Evolutionary conservation across 23 tunicate genomes (phyloP).

Genomic region (Styela clava): DNA sequence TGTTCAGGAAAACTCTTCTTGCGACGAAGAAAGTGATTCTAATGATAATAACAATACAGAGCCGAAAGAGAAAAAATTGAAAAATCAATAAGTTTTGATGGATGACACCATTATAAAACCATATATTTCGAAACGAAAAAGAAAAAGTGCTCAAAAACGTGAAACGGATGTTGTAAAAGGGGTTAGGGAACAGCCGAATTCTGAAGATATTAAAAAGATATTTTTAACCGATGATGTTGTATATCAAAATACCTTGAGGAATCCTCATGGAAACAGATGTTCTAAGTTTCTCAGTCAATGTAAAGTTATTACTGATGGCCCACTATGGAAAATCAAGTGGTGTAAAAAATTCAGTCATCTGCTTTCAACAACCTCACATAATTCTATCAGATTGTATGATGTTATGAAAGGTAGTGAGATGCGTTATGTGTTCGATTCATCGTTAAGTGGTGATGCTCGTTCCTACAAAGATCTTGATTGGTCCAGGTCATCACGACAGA

Average conservation of each 20-base stretch:
- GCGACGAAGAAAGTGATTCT: not conserved
- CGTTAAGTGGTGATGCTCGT: not conserved
- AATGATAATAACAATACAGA: not conserved
- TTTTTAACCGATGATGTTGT: conserved; percentile 8
- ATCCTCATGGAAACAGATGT: not conserved
- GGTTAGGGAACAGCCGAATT: not conserved
- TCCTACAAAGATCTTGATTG: conserved; percentile 48
- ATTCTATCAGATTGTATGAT: conserved; percentile 48
- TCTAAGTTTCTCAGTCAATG: not conserved
- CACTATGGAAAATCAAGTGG: conserved; percentile 74
- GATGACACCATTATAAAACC: not conserved
- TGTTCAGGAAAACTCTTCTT: not conserved
- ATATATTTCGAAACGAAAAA: conserved; percentile 19
- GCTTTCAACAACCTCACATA: conserved; percentile 50
- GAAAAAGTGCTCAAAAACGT: not conserved
- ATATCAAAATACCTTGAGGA: not conserved
- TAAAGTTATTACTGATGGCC: not conserved
- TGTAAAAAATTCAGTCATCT: conserved; percentile 73
- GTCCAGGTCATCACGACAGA: conserved; percentile 71
- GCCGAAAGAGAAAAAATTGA: not conserved
- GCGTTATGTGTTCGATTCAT: conserved; percentile 27
- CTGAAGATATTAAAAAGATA: not conserved
- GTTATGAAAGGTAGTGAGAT: conserved; percentile 51
- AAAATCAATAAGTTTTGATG: not conserved
- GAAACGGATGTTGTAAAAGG: not conserved